phyloP scores from a whole-genome alignment of 1,140 invertebrate genomes.

The Popillia japonica region DNA sequence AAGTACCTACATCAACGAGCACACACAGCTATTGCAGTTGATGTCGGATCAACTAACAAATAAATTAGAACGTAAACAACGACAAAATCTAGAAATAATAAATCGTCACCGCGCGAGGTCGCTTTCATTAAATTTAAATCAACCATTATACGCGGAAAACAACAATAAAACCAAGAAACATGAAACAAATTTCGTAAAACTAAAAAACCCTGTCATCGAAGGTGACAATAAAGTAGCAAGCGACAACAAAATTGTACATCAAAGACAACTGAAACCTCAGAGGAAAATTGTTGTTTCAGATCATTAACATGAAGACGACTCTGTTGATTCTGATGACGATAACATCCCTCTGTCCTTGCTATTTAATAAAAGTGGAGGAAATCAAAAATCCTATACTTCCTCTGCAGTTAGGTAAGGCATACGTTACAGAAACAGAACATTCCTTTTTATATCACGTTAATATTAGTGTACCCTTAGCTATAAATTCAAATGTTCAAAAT shows the following conservation, averaged over 20 bases:
- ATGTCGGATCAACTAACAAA: neutral
- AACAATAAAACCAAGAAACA: neutral
- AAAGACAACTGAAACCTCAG: neutral
- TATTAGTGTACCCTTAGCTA: neutral
- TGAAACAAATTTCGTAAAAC: neutral
- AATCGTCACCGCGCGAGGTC: neutral
- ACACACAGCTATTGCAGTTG: neutral
- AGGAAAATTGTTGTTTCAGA: neutral
- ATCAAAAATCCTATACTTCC: neutral
- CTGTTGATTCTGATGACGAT: slow-evolving; percentile 16
- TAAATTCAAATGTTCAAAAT: neutral
- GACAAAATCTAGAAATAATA: neutral
- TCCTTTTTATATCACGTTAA: neutral
- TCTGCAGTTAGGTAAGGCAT: neutral
- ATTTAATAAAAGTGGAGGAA: neutral
- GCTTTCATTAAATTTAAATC: neutral
- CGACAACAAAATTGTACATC: neutral
- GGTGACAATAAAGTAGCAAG: neutral
- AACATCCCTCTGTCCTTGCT: neutral
- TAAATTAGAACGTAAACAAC: neutral
- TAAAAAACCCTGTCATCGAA: neutral
- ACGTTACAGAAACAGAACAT: neutral
- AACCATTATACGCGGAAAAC: neutral
- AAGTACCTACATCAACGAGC: neutral
- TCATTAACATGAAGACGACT: neutral